Conservation (phyloP, 2,888 invertebrate species). For the Hydraecia micacea region DNA sequence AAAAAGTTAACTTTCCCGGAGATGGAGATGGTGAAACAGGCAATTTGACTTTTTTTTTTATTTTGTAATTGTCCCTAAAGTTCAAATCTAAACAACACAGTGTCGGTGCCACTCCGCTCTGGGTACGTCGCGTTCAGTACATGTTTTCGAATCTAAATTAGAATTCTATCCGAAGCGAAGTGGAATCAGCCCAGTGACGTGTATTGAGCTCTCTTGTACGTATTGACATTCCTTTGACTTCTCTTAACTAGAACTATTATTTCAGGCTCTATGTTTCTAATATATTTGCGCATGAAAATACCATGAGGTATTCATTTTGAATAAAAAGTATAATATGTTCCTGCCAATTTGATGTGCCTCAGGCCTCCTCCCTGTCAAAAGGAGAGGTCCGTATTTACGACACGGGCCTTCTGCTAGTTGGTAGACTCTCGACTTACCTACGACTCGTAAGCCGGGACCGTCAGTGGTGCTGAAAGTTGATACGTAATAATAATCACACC, state of each 20-base stretch:
- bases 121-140: constrained; percentile 3
- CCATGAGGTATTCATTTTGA: background rate
- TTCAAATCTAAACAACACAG: background rate
- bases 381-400: background rate
- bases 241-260: constrained; percentile 16
- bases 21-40: too few species aligned
- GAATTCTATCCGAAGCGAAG: constrained; percentile 30
- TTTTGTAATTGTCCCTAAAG: background rate
- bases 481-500: background rate
- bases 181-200: constrained; percentile 42
- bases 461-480: background rate
- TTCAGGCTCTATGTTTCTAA: background rate
- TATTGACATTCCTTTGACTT: constrained; percentile 29
- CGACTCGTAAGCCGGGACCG: too few species aligned
- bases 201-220: constrained; percentile 9
- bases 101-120: background rate
- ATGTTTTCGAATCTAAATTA: constrained; percentile 36
- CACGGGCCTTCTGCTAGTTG: background rate
- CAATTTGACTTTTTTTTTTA: background rate
- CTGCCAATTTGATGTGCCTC: background rate
- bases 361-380: background rate
- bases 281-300: background rate
- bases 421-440: background rate
- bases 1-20: background rate
- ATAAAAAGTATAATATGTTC: background rate